Evolutionary conservation across 64 coral and sea anemone species (phyloP).

Genomic region (Pocillopora verrucosa): DNA sequence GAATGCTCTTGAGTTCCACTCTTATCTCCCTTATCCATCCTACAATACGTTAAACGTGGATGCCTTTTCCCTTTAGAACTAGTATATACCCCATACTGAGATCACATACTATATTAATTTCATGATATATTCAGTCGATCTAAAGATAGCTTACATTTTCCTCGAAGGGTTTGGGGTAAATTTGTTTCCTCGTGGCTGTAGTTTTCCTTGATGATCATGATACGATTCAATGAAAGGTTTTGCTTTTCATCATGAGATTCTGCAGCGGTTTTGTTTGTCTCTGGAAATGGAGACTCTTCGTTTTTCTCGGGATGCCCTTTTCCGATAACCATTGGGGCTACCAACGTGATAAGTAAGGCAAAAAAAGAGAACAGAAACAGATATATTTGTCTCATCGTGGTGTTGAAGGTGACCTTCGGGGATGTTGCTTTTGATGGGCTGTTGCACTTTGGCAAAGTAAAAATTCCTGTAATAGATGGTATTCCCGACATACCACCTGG

Average conservation of each 20-base stretch:
- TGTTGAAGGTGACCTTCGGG: not conserved
- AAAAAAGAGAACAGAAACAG: not conserved
- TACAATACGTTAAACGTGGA: no score
- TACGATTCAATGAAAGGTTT: not conserved
- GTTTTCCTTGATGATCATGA: not conserved
- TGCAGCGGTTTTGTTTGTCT: not conserved
- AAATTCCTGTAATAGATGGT: no score
- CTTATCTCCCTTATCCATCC: no score
- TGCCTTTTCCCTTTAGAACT: no score
- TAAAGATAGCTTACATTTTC: not conserved
- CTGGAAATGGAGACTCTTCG: not conserved
- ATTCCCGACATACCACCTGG: no score
- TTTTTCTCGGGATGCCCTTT: not conserved
- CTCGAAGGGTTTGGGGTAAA: not conserved
- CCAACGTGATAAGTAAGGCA: not conserved
- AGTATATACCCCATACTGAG: no score
- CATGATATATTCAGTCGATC: no score
- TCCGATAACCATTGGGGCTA: not conserved
- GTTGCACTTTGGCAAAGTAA: no score
- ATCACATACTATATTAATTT: no score
- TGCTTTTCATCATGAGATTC: not conserved
- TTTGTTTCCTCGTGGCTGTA: not conserved
- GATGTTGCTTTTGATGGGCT: not conserved
- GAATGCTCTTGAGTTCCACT: no score
- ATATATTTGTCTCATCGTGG: not conserved